A percentile compares a stretch with the other conserved stretches of the same genome.
phyloP scores from a whole-genome alignment of 35 echinoderm and acorn worm species.

The Diadema setosum region DNA sequence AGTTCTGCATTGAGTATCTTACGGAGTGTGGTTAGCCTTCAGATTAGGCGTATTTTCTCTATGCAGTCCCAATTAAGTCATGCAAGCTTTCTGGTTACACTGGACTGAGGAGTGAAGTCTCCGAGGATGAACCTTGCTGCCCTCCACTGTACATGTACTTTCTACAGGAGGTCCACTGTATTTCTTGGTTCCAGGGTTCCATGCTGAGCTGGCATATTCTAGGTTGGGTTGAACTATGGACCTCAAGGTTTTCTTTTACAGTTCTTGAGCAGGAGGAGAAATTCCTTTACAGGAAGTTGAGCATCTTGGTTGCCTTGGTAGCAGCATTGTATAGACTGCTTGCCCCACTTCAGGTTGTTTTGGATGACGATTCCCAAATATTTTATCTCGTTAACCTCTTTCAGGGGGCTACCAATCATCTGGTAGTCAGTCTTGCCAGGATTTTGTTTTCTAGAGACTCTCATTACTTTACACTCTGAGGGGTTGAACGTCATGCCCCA shows the following conservation, averaged over 20 bases:
- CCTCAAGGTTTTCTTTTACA: background rate
- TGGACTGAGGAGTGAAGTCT: background rate
- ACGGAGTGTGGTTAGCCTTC: background rate
- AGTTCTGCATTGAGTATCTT: background rate
- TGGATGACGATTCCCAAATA: slow-evolving; percentile 40
- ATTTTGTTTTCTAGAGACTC: slow-evolving; percentile 24
- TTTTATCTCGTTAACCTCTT: slow-evolving; percentile 10
- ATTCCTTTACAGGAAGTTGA: background rate
- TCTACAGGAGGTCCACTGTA: background rate
- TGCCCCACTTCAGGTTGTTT: slow-evolving; percentile 1
- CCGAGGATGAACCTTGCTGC: background rate
- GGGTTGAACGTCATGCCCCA: background rate
- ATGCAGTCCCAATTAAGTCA: background rate
- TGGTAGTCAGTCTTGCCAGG: slow-evolving; percentile 11
- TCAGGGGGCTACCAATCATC: background rate
- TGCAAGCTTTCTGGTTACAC: background rate
- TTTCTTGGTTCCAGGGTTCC: slow-evolving; percentile 17
- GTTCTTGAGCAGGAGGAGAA: slow-evolving; percentile 16
- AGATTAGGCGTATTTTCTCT: background rate
- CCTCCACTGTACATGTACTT: no score
- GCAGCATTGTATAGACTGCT: background rate
- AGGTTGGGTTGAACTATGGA: background rate
- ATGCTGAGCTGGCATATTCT: background rate
- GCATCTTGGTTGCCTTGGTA: no score
- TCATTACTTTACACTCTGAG: background rate